Conservation (phyloP, 1,140 invertebrate species). For the Mercenaria mercenaria region DNA sequence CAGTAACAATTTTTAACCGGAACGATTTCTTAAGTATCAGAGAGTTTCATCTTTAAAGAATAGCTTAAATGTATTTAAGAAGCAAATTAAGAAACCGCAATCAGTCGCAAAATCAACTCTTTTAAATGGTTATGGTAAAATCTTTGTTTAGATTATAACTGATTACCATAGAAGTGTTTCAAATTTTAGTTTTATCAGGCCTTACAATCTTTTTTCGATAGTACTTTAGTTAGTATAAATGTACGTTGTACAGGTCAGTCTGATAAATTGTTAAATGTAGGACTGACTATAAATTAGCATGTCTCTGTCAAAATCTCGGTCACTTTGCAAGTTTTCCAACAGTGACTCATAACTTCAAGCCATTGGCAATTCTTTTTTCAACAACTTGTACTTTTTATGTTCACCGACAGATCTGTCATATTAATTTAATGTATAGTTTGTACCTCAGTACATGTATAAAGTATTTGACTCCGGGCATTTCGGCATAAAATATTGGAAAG, state of each 20-base stretch:
- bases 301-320: background rate
- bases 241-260: background rate
- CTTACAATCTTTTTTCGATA: background rate
- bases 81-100: background rate
- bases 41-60: background rate
- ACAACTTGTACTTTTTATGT: background rate
- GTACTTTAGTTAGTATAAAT: background rate
- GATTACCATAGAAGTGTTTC: background rate
- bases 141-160: background rate
- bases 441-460: background rate
- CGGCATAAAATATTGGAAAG: background rate
- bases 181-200: background rate
- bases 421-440: background rate
- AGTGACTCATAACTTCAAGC: background rate
- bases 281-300: background rate
- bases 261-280: background rate
- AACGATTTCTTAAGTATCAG: background rate
- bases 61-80: background rate
- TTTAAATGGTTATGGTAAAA: background rate
- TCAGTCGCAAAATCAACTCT: background rate
- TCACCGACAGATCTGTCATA: background rate
- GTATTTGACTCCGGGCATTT: background rate
- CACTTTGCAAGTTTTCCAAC: background rate
- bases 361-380: background rate
- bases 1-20: background rate